Evolutionary conservation across 1,140 invertebrate genomes (phyloP).

Genomic region (Drosophila pallidifrons): DNA sequence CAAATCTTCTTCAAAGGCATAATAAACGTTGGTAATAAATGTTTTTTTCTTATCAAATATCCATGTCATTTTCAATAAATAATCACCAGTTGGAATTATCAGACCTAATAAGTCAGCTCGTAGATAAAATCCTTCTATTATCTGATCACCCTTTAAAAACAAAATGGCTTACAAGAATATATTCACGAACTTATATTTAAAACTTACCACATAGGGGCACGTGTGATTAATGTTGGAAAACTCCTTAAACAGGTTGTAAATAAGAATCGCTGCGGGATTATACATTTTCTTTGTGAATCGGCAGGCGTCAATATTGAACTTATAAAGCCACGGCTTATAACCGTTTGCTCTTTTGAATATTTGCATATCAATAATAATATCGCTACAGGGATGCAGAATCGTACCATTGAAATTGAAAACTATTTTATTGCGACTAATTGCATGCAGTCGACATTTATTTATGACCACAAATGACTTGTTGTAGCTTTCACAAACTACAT

Average conservation of each 20-base stretch:
- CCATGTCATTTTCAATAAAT: constrained; percentile 11
- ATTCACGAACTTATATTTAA: neutral
- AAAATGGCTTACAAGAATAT: neutral
- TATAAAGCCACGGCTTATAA: constrained; percentile 23
- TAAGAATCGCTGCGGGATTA: constrained; percentile 2
- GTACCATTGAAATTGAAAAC: neutral
- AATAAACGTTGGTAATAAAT: constrained; percentile 23
- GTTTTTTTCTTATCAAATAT: neutral
- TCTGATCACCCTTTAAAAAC: constrained; percentile 3
- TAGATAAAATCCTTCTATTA: constrained; percentile 22
- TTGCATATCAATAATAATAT: neutral
- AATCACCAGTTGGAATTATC: constrained; percentile 17
- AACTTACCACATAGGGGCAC: constrained; percentile 29
- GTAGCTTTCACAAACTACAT: neutral
- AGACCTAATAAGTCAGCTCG: neutral
- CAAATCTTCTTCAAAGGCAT: constrained; percentile 19
- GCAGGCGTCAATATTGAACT: constrained; percentile 3
- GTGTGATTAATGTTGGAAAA: constrained; percentile 25
- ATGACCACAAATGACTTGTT: constrained; percentile 7
- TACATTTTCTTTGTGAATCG: constrained; percentile 5
- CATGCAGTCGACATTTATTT: constrained; percentile 12
- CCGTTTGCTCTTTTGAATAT: constrained; percentile 14
- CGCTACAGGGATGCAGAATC: neutral
- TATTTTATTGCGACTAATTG: constrained; percentile 14
- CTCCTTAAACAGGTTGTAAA: constrained; percentile 18